Conservation (phyloP, 2,888 invertebrate species). For the Chrysotoxum bicinctum region DNA sequence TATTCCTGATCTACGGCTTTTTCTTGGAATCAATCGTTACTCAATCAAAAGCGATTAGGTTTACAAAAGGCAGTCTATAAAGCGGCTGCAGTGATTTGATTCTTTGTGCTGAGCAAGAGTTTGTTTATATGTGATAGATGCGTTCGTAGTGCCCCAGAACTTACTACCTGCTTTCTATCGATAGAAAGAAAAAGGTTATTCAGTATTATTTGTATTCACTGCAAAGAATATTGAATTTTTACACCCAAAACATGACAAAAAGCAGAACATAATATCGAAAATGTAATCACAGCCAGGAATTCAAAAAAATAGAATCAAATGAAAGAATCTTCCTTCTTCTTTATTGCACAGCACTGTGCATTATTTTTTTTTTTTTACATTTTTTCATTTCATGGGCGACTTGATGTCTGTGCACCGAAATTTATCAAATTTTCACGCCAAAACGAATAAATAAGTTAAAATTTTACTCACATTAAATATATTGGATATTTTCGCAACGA, state of each 20-base stretch:
- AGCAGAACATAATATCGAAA: constrained; percentile 1
- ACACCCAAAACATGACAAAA: neutral
- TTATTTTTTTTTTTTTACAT: constrained; percentile 12
- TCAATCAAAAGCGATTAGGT: neutral
- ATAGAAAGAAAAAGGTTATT: neutral
- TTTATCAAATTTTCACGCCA: constrained; percentile 40
- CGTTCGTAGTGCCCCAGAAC: constrained; percentile 29
- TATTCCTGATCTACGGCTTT: neutral
- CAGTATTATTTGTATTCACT: neutral
- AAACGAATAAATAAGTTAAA: constrained; percentile 19
- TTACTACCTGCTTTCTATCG: constrained; percentile 11
- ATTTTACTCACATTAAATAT: constrained; percentile 62
- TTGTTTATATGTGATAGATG: constrained; percentile 61
- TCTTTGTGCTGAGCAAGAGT: constrained; percentile 44
- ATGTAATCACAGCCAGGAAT: constrained; percentile 43
- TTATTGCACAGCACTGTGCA: constrained; percentile 45
- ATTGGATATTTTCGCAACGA: constrained; percentile 37
- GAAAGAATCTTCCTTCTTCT: constrained; percentile 7
- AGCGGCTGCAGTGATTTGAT: constrained; percentile 17
- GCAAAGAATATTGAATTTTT: neutral
- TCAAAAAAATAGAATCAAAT: constrained; percentile 35
- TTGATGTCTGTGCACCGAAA: constrained; percentile 61
- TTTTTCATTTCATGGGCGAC: constrained; percentile 58
- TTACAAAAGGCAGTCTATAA: neutral
- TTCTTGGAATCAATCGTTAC: constrained; percentile 8